phyloP scores from a whole-genome alignment of 2,888 invertebrate species.

The Diarsia rubi region DNA sequence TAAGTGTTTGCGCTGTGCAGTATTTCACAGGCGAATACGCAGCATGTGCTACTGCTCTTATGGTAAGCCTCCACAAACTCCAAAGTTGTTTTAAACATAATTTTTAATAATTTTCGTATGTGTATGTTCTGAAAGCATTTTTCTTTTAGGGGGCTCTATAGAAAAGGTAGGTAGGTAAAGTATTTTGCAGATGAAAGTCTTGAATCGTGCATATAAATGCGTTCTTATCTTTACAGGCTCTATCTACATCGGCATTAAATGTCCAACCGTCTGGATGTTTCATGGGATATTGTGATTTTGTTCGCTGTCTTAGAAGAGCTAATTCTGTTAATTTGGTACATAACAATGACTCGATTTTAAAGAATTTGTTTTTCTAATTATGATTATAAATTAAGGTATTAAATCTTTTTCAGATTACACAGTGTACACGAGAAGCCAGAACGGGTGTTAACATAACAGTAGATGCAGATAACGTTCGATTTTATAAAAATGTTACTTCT shows the following conservation, averaged over 20 bases:
- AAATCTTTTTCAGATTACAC: slow-evolving; percentile 87
- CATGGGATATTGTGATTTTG: slow-evolving; percentile 92
- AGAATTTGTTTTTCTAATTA: not conserved
- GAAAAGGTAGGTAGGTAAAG: too few species aligned
- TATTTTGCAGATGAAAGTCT: too few species aligned
- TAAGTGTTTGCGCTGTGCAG: slow-evolving; percentile 89
- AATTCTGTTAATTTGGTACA: slow-evolving; percentile 91
- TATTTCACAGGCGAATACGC: slow-evolving; percentile 90
- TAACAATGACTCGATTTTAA: not conserved
- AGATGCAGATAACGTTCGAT: slow-evolving; percentile 88
- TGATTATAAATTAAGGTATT: not conserved
- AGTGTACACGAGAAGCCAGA: slow-evolving; percentile 89
- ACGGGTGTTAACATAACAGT: slow-evolving; percentile 86
- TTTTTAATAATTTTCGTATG: not conserved
- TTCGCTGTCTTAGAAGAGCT: slow-evolving; percentile 90
- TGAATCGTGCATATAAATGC: not conserved
- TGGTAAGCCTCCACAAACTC: slow-evolving; percentile 79
- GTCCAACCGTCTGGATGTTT: slow-evolving; percentile 89
- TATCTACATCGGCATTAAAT: slow-evolving; percentile 86
- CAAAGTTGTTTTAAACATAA: not conserved
- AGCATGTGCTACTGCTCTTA: slow-evolving; percentile 86
- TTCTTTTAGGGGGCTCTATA: not conserved
- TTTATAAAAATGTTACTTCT: slow-evolving; percentile 92
- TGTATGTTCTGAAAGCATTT: not conserved
- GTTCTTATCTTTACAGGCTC: slow-evolving; percentile 71